Evolutionary conservation across 1,140 invertebrate genomes (phyloP).

Genomic region (Drosophila rufa): DNA sequence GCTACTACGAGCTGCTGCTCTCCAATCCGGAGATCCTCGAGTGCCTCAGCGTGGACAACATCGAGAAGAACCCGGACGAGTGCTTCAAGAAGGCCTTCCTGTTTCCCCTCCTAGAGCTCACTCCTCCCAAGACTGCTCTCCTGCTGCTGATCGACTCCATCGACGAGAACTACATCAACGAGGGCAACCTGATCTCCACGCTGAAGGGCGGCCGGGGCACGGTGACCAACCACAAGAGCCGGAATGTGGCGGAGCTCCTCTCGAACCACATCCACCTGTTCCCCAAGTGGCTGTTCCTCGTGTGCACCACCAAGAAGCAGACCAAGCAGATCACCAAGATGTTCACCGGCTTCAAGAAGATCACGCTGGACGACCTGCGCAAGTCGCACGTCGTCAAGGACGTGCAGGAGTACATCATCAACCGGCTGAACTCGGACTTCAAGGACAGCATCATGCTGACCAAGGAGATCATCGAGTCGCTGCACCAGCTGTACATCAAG

Average conservation of each 20-base stretch:
- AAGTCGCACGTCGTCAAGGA: conserved; percentile 95
- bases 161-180: conserved; percentile 90
- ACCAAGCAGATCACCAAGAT: conserved; percentile 94
- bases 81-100: conserved; percentile 95
- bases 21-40: conserved; percentile 91
- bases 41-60: conserved; percentile 86
- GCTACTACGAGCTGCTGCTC: conserved; percentile 92
- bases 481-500: conserved; percentile 98
- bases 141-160: conserved; percentile 96
- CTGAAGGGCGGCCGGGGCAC: conserved; percentile 84
- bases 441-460: conserved; percentile 85
- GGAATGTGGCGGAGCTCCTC: conserved; percentile 93
- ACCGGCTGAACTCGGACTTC: conserved; percentile 92
- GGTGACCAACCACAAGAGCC: conserved; percentile 86
- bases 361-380: conserved; percentile 94
- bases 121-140: conserved; percentile 92
- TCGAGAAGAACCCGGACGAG: conserved; percentile 94
- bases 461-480: conserved; percentile 94
- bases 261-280: conserved; percentile 96
- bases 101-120: conserved; percentile 93
- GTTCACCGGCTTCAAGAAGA: conserved; percentile 98
- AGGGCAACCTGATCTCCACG: conserved; percentile 81
- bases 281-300: conserved; percentile 95
- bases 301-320: conserved; percentile 95
- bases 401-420: conserved; percentile 97